Evolutionary conservation across 2,797 vertebrate genomes (phyloP).

Genomic region (Sebastolobus alascanus): DNA sequence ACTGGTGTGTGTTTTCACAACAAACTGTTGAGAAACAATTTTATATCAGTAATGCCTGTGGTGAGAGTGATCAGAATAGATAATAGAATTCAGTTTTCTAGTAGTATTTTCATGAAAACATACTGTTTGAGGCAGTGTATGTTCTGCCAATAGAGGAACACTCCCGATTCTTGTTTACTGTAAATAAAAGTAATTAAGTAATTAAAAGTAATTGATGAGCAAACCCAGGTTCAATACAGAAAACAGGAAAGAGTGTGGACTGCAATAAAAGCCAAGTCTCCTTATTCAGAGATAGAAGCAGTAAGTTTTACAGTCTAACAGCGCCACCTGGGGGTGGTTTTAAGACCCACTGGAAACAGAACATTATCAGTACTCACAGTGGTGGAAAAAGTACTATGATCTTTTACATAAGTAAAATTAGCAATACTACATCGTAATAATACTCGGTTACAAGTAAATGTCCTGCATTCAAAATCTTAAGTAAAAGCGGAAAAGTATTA

Average conservation of each 20-base stretch:
- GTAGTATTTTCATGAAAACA: constrained; percentile 6
- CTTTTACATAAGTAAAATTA: not conserved
- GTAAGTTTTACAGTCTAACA: not conserved
- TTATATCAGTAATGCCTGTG: not conserved
- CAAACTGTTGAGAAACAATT: constrained; percentile 10
- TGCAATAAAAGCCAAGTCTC: not conserved
- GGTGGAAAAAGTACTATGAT: not conserved
- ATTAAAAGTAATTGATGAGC: constrained; percentile 29
- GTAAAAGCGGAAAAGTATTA: not conserved
- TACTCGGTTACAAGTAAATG: not conserved
- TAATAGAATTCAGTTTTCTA: constrained; percentile 3
- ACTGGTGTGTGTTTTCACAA: not conserved
- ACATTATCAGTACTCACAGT: not conserved
- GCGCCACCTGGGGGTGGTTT: constrained; percentile 59
- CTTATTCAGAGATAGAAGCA: not conserved
- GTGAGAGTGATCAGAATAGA: constrained; percentile 21
- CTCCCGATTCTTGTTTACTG: not conserved
- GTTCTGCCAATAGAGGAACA: not conserved
- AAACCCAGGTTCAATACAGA: constrained; percentile 30
- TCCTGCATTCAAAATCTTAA: not conserved
- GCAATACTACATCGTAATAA: not conserved
- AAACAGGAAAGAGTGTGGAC: constrained; percentile 59
- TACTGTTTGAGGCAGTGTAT: not conserved
- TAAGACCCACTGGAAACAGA: not conserved
- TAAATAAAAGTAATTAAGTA: constrained; percentile 5